Base-by-base conservation (phyloP, 2,797 vertebrate genomes). In the Kryptolebias ocellatus region DNA sequence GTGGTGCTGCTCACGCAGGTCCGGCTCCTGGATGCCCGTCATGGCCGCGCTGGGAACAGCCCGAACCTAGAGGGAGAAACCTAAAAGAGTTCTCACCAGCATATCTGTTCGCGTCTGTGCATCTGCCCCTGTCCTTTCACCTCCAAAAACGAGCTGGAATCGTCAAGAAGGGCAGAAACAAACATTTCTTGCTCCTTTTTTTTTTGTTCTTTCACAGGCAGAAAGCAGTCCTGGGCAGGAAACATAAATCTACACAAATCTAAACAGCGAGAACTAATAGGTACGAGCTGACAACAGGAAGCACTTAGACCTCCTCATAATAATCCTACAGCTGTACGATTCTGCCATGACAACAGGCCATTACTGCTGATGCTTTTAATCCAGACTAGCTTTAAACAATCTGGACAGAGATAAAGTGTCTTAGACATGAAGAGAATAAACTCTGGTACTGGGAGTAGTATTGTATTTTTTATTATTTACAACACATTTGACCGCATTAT, bases 21-120 rank as follows among this genome's bases (percentile, higher is more conserved):
- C 88, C 76, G 83, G 83, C 64, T 91, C 90, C 81, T 87, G 88
- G 83, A 70, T 64, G 70, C 85, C 87, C 77, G 64, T 92, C 91
- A 92, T 92, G 83, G 83, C 89, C 53, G 68, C 80, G 81, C 87
- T 70, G 85, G 74, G 74, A 83, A 76, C 90, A 89, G 90, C 85
- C 80, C 64, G 68, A 80, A 87, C 87, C 88, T 92, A 56, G 67
- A 71, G 62, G 15, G 76, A 46, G 45, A 17, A 37, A 10, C 34
- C 34, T 37, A 10, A 10, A 10, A 37, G 34, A 34, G 31, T 34
- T 34, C 31, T 34, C 0, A 45, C 10, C 34, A 46, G 54, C 70
- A 60, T 34, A 70, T 46, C 53, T 64, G 74, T 57, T 56, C 53
- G 29, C 53, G n/a, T 60, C 44, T 64, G 37, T 57, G 80, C 47